Evolutionary conservation across 2,797 vertebrate genomes (phyloP).

Genomic region (Falco naumanni): DNA sequence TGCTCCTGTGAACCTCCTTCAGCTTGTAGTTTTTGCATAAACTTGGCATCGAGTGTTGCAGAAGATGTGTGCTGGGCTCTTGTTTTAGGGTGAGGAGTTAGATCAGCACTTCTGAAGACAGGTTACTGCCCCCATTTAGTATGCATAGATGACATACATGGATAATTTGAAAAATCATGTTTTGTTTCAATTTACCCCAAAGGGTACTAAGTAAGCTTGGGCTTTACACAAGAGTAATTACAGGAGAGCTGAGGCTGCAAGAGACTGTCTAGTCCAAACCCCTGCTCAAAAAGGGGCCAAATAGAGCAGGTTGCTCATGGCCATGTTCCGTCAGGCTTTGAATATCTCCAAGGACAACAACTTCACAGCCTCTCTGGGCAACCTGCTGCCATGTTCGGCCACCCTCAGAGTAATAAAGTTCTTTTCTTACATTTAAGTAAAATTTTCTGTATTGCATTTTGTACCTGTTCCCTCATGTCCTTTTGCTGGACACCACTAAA

Average conservation of each 20-base stretch:
- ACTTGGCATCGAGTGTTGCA: neutral
- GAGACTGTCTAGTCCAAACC: neutral
- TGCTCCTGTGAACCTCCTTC: neutral
- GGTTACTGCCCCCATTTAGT: neutral
- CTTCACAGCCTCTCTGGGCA: neutral
- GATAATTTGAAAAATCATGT: neutral
- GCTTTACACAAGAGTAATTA: neutral
- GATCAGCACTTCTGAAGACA: neutral
- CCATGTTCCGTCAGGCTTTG: no score
- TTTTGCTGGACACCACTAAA: neutral
- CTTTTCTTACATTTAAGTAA: neutral
- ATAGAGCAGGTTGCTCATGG: neutral
- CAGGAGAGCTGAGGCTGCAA: neutral
- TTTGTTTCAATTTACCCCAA: neutral
- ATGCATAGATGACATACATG: neutral
- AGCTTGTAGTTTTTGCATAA: neutral
- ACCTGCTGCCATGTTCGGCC: neutral
- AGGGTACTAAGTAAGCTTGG: neutral
- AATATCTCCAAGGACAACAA: neutral
- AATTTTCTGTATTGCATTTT: neutral
- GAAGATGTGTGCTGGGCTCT: neutral
- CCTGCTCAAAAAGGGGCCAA: neutral
- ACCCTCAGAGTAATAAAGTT: neutral
- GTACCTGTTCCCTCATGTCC: neutral
- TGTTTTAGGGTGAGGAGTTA: neutral